A percentile compares a stretch with the other conserved stretches of the same genome.
Evolutionary conservation across 2,113 vertebrate species (phyloP).

Genomic region (Origma solitaria): DNA sequence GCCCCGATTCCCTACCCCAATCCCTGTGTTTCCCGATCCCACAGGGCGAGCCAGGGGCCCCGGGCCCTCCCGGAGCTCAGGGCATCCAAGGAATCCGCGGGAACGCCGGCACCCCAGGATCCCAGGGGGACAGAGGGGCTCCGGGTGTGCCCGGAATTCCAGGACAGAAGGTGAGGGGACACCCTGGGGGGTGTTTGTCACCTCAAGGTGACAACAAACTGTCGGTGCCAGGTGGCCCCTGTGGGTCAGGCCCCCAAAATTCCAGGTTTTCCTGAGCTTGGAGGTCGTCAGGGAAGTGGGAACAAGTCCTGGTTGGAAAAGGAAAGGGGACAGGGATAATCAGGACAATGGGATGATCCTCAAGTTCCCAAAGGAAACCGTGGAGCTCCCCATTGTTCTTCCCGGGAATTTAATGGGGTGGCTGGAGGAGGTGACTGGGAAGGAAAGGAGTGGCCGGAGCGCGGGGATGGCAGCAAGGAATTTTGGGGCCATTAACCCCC

Average conservation of each 20-base stretch:
- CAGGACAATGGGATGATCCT: neutral
- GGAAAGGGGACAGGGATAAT: neutral
- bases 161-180: conserved; percentile 71
- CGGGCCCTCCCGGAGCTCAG: conserved; percentile 81
- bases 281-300: neutral
- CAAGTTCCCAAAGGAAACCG: neutral
- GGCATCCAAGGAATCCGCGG: conserved; percentile 86
- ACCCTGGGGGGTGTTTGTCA: neutral
- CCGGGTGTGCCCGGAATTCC: conserved; percentile 73
- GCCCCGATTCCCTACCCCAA: too few relatives aligned
- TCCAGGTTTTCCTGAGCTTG: neutral
- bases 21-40: too few relatives aligned
- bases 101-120: conserved; percentile 75
- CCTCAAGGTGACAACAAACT: neutral
- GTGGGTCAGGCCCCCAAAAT: neutral
- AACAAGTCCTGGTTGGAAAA: neutral
- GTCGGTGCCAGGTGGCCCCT: rapidly evolving
- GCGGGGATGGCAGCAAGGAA: rapidly evolving
- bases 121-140: conserved; percentile 73
- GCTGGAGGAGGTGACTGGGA: neutral
- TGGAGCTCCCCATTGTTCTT: neutral
- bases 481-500: neutral
- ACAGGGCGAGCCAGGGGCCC: conserved; percentile 83
- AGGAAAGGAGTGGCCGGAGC: neutral
- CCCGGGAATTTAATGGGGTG: neutral